phyloP scores from a whole-genome alignment of 2,113 vertebrate species.

The Aspidoscelis tigris region DNA sequence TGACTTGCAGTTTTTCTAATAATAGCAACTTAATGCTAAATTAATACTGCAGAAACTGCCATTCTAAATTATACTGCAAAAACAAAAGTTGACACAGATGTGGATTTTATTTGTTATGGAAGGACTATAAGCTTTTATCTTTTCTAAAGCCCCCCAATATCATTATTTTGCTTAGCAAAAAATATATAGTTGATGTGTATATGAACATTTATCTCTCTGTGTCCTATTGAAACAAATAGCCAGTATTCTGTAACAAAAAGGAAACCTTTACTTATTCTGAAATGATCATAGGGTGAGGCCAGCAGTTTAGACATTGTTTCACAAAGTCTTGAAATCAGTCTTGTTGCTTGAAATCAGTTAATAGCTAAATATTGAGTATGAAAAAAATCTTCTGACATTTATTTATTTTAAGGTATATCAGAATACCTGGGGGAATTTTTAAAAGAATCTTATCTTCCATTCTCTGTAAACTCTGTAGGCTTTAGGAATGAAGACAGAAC shows the following conservation, averaged over 20 bases:
- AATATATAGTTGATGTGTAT: too few species aligned
- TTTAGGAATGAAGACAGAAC: not conserved
- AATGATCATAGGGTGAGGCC: not conserved
- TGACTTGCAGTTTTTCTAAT: too few species aligned
- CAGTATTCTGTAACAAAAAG: not conserved
- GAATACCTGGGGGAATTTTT: not conserved
- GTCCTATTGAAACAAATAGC: not conserved
- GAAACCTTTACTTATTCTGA: not conserved
- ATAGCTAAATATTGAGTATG: not conserved
- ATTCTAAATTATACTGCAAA: too few species aligned
- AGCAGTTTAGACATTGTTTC: not conserved
- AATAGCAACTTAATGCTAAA: too few species aligned
- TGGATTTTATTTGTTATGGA: too few species aligned
- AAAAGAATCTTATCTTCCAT: not conserved
- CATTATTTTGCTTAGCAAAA: too few species aligned
- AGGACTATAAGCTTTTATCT: too few species aligned
- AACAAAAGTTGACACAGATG: too few species aligned
- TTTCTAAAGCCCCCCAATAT: not conserved
- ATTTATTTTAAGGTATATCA: not conserved
- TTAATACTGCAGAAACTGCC: too few species aligned
- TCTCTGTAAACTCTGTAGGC: not conserved
- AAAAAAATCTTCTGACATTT: not conserved
- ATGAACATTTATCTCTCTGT: too few species aligned
- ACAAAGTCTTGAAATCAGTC: too few species aligned
- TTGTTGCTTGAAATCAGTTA: not conserved